Conservation (phyloP, 2,888 invertebrate genomes). For the Rosalia funebris region DNA sequence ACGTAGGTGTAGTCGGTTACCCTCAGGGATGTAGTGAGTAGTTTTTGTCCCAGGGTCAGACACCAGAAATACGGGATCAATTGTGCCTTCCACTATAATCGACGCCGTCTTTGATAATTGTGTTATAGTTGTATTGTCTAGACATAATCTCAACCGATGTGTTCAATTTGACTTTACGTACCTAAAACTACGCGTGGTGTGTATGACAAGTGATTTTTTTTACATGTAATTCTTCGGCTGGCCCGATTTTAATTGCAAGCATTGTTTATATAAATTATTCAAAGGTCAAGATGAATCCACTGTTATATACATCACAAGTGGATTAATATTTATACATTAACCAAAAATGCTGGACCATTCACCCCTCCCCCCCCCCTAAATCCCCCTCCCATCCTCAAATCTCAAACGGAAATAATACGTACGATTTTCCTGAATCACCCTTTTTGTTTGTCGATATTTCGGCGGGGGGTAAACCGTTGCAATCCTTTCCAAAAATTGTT, state of each 20-base stretch:
- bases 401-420: neutral
- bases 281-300: constrained; percentile 31
- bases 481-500: too few species aligned
- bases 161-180: constrained; percentile 63
- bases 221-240: constrained; percentile 52
- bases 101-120: constrained; percentile 47
- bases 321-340: constrained; percentile 56
- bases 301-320: constrained; percentile 62
- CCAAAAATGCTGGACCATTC: constrained; percentile 52
- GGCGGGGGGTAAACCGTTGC: too few species aligned
- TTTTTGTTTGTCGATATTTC: neutral
- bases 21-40: constrained; percentile 55
- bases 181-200: constrained; percentile 62
- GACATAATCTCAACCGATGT: constrained; percentile 61
- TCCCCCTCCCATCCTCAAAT: constrained; percentile 2
- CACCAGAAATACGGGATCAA: constrained; percentile 51
- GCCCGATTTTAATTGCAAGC: constrained; percentile 49
- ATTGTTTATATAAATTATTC: constrained; percentile 38
- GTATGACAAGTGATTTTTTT: constrained; percentile 56
- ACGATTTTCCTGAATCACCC: neutral
- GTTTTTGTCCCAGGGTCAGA: constrained; percentile 49
- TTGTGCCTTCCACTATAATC: constrained; percentile 48
- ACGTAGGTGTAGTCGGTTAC: constrained; percentile 53
- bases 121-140: constrained; percentile 56
- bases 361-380: too few species aligned